phyloP scores from a whole-genome alignment of 1,140 invertebrate genomes.

The Lepidotrigona ventralis region DNA sequence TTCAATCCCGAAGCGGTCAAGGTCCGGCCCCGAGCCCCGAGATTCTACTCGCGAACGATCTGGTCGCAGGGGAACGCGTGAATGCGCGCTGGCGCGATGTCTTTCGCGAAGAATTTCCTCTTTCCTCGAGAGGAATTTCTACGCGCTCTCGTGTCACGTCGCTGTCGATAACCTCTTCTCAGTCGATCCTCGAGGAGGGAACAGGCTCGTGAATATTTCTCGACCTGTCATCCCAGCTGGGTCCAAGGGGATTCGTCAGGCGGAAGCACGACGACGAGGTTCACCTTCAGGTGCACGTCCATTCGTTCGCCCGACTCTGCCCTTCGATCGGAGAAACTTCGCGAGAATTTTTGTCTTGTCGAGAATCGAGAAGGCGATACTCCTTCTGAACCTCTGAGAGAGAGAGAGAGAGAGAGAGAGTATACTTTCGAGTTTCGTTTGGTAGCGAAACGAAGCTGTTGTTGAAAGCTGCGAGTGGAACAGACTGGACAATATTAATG shows the following conservation, averaged over 20 bases:
- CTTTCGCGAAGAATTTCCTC: background rate
- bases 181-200: background rate
- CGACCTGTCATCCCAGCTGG: background rate
- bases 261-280: background rate
- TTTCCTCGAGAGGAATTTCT: background rate
- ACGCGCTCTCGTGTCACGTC: background rate
- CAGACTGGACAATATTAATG: background rate
- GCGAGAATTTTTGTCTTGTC: background rate
- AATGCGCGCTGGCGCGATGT: background rate
- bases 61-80: background rate
- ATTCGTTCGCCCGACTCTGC: background rate
- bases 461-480: background rate
- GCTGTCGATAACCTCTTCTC: conserved; percentile 23
- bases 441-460: background rate
- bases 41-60: conserved; percentile 37
- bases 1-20: conserved; percentile 70
- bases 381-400: background rate
- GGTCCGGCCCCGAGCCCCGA: conserved; percentile 36
- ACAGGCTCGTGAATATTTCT: conserved; percentile 24
- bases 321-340: background rate
- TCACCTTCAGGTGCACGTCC: background rate
- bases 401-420: background rate
- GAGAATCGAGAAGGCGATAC: background rate
- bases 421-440: background rate
- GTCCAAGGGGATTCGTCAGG: conserved; percentile 4